phyloP scores from a whole-genome alignment of 2,888 invertebrate genomes.

The Philereme transversata region DNA sequence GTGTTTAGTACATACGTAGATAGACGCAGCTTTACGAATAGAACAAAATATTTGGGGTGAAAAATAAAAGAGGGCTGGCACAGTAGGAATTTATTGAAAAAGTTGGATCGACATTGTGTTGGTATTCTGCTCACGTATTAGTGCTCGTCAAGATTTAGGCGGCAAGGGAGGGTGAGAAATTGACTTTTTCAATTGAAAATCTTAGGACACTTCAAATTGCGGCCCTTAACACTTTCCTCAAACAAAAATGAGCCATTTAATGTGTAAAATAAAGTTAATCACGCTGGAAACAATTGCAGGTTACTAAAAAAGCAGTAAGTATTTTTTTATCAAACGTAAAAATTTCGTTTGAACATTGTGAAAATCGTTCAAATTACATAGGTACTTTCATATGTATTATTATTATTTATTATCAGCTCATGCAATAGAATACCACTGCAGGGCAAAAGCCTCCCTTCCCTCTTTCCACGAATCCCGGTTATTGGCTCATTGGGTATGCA shows the following conservation, averaged over 20 bases:
- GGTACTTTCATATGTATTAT: too few relatives aligned
- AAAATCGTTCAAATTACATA: too few relatives aligned
- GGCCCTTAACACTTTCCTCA: slow-evolving; percentile 1
- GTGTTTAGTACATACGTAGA: slow-evolving; percentile 12
- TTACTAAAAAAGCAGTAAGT: too few relatives aligned
- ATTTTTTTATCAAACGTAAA: too few relatives aligned
- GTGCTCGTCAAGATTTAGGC: slow-evolving; percentile 44
- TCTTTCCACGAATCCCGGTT: too few relatives aligned
- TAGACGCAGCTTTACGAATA: slow-evolving; percentile 33
- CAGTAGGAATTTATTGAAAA: slow-evolving; percentile 51
- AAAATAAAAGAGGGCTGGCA: slow-evolving; percentile 49
- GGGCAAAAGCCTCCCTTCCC: too few relatives aligned
- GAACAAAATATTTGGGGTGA: slow-evolving; percentile 54
- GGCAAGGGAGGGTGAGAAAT: slow-evolving; percentile 44
- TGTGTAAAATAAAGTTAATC: not conserved
- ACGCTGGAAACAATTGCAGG: too few relatives aligned
- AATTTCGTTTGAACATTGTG: too few relatives aligned
- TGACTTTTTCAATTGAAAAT: slow-evolving; percentile 29
- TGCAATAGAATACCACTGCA: too few relatives aligned
- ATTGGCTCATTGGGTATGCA: too few relatives aligned
- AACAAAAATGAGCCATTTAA: not conserved
- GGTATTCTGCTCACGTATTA: slow-evolving; percentile 47
- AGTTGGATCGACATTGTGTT: slow-evolving; percentile 38
- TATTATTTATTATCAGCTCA: too few relatives aligned
- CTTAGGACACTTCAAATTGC: slow-evolving; percentile 20